Evolutionary conservation across 2,888 invertebrate genomes (phyloP), one percentile per base, ranked within the genome.

Genomic region (Scaptomyza tumidula): DNA sequence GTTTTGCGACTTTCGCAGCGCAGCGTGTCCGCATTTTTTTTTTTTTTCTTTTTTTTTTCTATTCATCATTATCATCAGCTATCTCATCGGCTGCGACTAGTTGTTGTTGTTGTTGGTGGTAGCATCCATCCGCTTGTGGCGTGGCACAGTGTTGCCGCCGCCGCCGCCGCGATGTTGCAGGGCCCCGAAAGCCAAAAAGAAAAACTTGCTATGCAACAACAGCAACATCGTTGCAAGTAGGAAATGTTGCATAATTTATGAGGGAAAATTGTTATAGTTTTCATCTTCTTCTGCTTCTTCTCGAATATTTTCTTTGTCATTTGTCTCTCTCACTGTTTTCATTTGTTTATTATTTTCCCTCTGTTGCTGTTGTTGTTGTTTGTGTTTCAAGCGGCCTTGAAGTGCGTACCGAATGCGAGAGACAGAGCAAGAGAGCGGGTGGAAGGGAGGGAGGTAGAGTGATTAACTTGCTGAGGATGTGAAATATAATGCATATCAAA

Each of bases 161-260:
- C 37, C 6, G 6, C 37, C 39, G 37, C 37, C 6, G 6, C 37
- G 2, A 39, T 41, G 39, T 65, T 67, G 65, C 64, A 71, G 76
- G 71, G 71, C 70, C 44, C 13, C 24, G n/a, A 29, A 44, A 37
- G 31, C 57, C 45, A 35, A 57, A 39, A 31, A 63, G 45, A 14
- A 39, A 37, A 41, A 27, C 24, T 24, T 24, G 24, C 24, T 24
- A 24, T 24, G 24, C 29, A 48, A 41, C 60, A 66, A 9, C 46
- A 59, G n/a, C 59, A 61, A 13, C 63, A 65, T 63, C 39, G 67
- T 66, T 61, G 82, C 60, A 79, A 86, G 68, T 71, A 86, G 86
- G 83, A 84, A 88, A 83, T 80, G 83, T 84, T 84, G 83, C 83
- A 84, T 84, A 88, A 84, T 88, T 88, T 74, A 88, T 84, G 68